phyloP scores from a whole-genome alignment of 2,113 vertebrate species.

The Pterocles orientalis region DNA sequence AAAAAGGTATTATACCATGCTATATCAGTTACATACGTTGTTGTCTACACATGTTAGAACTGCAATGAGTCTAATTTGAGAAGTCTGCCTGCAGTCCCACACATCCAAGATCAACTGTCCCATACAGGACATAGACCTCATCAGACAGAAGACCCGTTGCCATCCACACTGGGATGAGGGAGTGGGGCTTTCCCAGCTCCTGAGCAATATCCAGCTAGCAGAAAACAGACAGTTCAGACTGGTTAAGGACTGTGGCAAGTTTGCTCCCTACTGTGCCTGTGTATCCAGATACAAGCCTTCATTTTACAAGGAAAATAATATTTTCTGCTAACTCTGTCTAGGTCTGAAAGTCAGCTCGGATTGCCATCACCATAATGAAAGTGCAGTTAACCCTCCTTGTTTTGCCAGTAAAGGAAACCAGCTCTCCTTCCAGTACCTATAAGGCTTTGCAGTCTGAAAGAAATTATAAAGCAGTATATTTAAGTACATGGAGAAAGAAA shows the following conservation, averaged over 20 bases:
- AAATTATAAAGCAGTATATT: background rate
- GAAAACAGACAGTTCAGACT: background rate
- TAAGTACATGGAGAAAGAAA: background rate
- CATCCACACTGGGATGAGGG: fast-evolving
- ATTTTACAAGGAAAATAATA: background rate
- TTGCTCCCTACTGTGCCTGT: background rate
- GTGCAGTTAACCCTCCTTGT: background rate
- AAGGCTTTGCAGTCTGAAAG: background rate
- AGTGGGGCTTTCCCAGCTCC: background rate
- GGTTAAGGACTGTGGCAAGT: background rate
- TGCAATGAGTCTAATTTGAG: background rate
- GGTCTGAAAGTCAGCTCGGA: background rate
- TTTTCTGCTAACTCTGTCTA: background rate
- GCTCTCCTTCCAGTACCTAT: background rate
- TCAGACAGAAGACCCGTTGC: background rate
- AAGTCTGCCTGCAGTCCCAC: background rate
- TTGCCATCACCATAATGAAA: background rate
- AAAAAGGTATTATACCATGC: background rate
- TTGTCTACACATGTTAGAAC: background rate
- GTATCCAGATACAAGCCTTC: background rate
- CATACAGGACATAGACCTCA: background rate
- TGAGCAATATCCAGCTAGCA: fast-evolving
- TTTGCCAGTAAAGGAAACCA: background rate
- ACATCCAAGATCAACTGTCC: background rate
- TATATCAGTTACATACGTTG: background rate